A percentile compares a stretch with the other conserved stretches of the same genome.
phyloP scores from a whole-genome alignment of 2,888 invertebrate species.

The Tenthredo mesomela region DNA sequence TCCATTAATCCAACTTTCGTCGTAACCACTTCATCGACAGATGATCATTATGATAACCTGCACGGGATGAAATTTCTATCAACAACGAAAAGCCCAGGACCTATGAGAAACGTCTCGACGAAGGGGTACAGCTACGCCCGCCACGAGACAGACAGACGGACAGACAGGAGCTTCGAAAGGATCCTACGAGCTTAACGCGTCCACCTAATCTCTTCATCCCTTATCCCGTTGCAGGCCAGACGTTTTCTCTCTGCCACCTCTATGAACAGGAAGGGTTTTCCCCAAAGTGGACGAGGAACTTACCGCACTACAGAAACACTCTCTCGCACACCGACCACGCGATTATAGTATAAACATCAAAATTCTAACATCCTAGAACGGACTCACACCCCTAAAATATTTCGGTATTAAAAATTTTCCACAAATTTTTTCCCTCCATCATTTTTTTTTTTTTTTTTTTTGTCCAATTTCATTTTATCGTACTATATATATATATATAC shows the following conservation, averaged over 20 bases:
- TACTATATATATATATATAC: no score
- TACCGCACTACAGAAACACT: constrained; percentile 2
- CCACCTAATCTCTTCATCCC: constrained; percentile 74
- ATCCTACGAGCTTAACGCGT: constrained; percentile 74
- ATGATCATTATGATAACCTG: neutral
- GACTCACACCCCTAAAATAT: neutral
- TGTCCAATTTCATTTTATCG: no score
- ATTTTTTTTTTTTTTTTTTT: no score
- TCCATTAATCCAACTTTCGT: constrained; percentile 50
- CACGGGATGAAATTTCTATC: constrained; percentile 50
- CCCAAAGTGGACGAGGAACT: neutral
- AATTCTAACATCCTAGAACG: neutral
- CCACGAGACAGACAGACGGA: constrained; percentile 67
- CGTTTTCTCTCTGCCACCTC: constrained; percentile 60
- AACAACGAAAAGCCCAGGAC: constrained; percentile 51
- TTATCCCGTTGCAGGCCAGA: constrained; percentile 69
- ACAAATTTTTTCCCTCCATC: no score
- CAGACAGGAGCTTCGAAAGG: constrained; percentile 65
- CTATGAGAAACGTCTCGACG: neutral
- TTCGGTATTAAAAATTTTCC: neutral
- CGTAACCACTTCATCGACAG: constrained; percentile 30
- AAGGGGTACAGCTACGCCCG: neutral
- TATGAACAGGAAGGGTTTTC: neutral
- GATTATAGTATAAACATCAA: neutral
- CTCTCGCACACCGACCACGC: neutral